These are phyloP conservation scores for Lepus townsendii DNA, from an alignment of 2,797 vertebrate genomes.

Conservation along the genomic window DNA sequence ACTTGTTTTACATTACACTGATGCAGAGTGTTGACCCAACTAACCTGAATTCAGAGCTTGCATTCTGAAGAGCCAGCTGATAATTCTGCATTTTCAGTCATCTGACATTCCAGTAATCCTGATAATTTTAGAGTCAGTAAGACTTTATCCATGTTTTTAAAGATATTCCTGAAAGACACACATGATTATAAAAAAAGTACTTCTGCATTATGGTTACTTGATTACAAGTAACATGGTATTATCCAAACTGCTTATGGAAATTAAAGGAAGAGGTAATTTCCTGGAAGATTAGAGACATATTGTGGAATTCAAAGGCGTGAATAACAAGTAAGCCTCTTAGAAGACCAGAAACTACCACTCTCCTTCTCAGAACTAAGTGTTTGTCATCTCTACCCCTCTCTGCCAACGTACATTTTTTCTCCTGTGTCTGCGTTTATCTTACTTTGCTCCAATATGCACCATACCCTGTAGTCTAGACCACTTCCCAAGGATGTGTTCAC, in stretches of 20 bases:
- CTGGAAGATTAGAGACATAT: background rate
- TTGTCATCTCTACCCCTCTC: background rate
- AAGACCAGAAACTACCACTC: background rate
- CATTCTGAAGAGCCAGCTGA: background rate
- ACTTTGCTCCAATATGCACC: background rate
- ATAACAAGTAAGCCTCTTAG: background rate
- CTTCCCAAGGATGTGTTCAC: background rate
- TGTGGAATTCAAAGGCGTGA: background rate
- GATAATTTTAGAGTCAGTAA: background rate
- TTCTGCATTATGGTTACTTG: conserved; percentile 32
- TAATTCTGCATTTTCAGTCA: background rate
- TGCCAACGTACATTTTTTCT: background rate
- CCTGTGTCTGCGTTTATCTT: background rate
- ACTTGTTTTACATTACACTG: background rate
- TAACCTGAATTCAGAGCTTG: background rate
- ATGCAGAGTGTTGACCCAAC: background rate
- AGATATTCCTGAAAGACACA: background rate
- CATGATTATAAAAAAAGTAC: background rate
- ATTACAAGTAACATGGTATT: background rate
- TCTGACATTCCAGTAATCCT: background rate
- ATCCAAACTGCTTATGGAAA: background rate
- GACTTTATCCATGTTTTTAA: background rate
- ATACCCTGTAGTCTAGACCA: background rate
- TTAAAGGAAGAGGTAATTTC: background rate
- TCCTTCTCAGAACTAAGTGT: background rate